Evolutionary conservation across 2,797 vertebrate species (phyloP), one percentile per base, ranked within the genome.

Genomic region (Prunella strophiata): DNA sequence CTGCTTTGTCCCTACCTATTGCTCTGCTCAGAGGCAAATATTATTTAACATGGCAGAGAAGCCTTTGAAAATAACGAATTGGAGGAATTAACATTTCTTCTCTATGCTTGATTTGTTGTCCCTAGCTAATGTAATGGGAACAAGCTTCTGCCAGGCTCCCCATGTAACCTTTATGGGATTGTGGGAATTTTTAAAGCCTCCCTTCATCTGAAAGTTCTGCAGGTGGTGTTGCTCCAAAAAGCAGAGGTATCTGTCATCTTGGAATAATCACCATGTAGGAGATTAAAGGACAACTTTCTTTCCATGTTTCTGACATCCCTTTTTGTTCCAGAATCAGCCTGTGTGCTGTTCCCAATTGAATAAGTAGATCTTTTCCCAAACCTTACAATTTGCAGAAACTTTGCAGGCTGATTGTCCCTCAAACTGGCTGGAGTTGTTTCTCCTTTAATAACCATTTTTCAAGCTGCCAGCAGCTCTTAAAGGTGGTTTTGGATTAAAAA

Each of bases 401-500:
- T 54, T 9, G 15, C 43, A 52, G 42, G 19, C 42, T 75, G 38
- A 50, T 77, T 73, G 65, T 57, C 82, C 57, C 67, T 57, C 68
- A 73, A 57, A 76, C 51, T 23, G 16, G 36, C 65, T 80, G 42
- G 26, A 47, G n/a, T 42, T 82, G 68, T 85, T 93, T 91, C 66
- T 62, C 55, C 89, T 83, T 91, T 68, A 95, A 94, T 72, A 93
- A 91, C 30, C 36, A 34, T 67, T 93, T 92, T 75, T 88, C 72
- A 87, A 83, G 59, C 62, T 91, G 91, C 73, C 84, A 77, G 75
- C 78, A 92, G 89, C 81, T 89, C 68, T 80, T 85, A 65, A 83
- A 93, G 93, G 85, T 43, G 75, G 85, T 70, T 86, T 90, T 88
- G 91, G 70, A 91, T 90, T 94, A 79, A 84, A 86, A 90, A 94